phyloP scores from a whole-genome alignment of 2,113 vertebrate species.

The Theropithecus gelada region DNA sequence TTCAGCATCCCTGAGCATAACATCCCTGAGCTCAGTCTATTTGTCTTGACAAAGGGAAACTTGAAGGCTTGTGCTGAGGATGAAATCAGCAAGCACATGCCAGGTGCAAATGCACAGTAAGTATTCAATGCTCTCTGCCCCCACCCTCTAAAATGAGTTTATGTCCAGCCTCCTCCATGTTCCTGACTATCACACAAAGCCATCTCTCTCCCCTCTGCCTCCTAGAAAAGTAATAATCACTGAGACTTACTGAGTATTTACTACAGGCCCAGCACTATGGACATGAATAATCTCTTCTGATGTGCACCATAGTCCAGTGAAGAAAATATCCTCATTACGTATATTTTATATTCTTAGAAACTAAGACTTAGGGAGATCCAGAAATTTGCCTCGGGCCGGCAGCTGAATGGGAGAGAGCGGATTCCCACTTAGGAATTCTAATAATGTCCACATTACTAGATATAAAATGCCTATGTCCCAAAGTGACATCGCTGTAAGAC shows the following conservation, averaged over 20 bases:
- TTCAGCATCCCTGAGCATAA: neutral
- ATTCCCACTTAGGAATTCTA: neutral
- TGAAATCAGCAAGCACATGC: neutral
- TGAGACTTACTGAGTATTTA: neutral
- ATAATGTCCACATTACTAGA: neutral
- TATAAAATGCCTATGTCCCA: neutral
- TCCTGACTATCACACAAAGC: neutral
- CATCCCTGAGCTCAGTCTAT: neutral
- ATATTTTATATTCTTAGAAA: neutral
- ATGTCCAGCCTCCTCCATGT: neutral
- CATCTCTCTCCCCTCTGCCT: neutral
- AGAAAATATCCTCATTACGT: neutral
- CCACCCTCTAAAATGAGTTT: neutral
- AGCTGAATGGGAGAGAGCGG: neutral
- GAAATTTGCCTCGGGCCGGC: neutral
- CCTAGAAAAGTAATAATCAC: neutral
- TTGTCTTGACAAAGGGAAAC: neutral
- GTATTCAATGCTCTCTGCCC: neutral
- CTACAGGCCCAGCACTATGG: rapidly evolving
- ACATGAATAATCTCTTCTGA: neutral
- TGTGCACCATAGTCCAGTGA: no score
- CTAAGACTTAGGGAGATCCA: neutral
- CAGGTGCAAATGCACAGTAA: no score
- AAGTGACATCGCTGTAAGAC: neutral
- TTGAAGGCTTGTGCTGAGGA: neutral